These are phyloP conservation scores for Pogona vitticeps DNA, from an alignment of 2,113 vertebrate genomes.

Conservation along the genomic window DNA sequence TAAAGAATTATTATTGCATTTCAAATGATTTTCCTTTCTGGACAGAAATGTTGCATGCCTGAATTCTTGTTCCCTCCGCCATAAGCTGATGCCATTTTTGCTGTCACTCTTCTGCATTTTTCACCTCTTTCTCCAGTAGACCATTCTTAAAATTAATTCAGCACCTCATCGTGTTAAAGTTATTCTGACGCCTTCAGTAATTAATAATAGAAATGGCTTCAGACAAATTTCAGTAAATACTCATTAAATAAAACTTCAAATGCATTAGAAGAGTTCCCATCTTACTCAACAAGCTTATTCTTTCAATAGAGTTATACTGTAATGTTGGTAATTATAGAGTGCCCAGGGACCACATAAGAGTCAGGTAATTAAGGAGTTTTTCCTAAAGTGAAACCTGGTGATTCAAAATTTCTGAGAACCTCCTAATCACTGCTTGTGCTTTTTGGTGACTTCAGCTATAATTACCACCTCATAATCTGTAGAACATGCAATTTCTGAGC, in stretches of 20 bases:
- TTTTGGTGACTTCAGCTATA: constrained; percentile 37
- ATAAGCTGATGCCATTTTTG: not conserved
- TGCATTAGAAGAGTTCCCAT: constrained; percentile 23
- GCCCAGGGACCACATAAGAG: constrained; percentile 45
- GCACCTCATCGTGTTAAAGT: constrained; percentile 5
- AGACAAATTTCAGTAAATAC: constrained; percentile 19
- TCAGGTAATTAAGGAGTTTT: constrained; percentile 46
- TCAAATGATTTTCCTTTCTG: not conserved
- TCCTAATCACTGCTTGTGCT: constrained; percentile 30
- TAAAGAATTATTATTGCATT: not conserved
- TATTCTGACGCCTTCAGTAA: constrained; percentile 39
- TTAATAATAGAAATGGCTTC: constrained; percentile 34
- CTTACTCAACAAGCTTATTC: constrained; percentile 19
- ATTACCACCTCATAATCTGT: constrained; percentile 46
- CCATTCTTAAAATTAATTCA: constrained; percentile 19
- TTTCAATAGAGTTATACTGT: constrained; percentile 12
- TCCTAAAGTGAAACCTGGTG: constrained; percentile 42
- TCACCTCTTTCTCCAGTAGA: constrained; percentile 1
- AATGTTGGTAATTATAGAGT: constrained; percentile 30
- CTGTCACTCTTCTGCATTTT: not conserved
- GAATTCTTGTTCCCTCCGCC: not conserved
- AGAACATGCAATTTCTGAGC: constrained; percentile 10
- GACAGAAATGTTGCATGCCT: not conserved
- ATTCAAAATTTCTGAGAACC: constrained; percentile 41
- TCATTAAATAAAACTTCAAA: constrained; percentile 49